Evolutionary conservation across 2,888 invertebrate genomes (phyloP), one percentile per base, ranked within the genome.

Genomic region (Lypha dubia): DNA sequence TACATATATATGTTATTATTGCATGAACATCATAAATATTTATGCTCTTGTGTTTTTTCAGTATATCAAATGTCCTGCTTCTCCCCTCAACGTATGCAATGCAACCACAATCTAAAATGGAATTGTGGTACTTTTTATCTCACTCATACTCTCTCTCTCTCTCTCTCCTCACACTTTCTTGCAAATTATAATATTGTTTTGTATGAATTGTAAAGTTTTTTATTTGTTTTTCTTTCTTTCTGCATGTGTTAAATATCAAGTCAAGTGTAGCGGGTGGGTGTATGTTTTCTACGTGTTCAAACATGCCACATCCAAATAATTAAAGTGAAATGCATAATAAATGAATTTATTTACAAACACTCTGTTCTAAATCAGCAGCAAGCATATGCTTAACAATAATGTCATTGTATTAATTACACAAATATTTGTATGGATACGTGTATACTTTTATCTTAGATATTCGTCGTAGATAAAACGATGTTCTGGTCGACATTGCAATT

Each of bases 281-380:
- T 67, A 58, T 68, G 60, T 51, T 38, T 41, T 60, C 53, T 51
- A 62, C 53, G 79, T 79, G 56, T 65, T 70, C 38, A 81, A 75
- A 81, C 13, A 81, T 75, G 81, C 63, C 81, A 81, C 35, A 81
- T 56, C 41, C 2, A 70, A 68, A 81, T 75, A 81, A 81, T 63
- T 81, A 35, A 70, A 81, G 63, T 56, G 24, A 81, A 75, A 81
- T 75, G 38, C 35, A 75, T 75, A 70, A 63, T 63, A 75, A 75
- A 56, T 75, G 68, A 53, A 75, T 70, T 56, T 60, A 68, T 60
- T 46, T 38, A 28, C 28, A 4, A 20, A 38, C 35, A 13, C 24
- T 17, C 35, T 13, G 13, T 41, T 20, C n/a, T 13, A 7, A 44
- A 28, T n/a, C 44, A 22, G 20, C 32, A 7, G 56, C 35, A 67